Conservation (phyloP, 2,113 vertebrate species). For the Labrus mixtus region DNA sequence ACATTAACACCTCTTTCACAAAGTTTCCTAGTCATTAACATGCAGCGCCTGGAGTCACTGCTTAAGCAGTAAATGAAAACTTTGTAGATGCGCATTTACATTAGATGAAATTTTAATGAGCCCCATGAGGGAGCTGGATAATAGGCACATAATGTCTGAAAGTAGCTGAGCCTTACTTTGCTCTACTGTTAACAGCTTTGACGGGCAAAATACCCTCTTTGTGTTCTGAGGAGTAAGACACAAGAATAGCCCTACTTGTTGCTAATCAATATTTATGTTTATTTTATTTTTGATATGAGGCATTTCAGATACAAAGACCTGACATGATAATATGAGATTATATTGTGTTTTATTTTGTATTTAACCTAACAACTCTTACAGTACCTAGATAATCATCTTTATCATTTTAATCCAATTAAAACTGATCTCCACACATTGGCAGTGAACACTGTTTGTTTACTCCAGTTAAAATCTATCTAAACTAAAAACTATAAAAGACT, state of each 20-base stretch:
- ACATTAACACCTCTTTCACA: conserved; percentile 8
- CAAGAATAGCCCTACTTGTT: background rate
- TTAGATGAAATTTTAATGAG: conserved; percentile 38
- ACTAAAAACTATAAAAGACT: too few relatives aligned
- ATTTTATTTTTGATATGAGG: background rate
- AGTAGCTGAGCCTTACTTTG: conserved; percentile 12
- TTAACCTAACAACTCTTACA: too few relatives aligned
- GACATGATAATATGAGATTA: background rate
- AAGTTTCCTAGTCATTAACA: conserved; percentile 8
- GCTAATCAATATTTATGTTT: background rate
- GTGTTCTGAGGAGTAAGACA: background rate
- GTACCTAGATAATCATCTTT: too few relatives aligned
- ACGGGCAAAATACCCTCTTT: background rate
- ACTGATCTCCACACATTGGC: too few relatives aligned
- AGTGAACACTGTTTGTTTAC: too few relatives aligned
- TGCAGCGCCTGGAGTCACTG: conserved; percentile 8
- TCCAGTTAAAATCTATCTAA: too few relatives aligned
- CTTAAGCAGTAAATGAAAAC: conserved; percentile 24
- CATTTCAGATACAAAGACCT: background rate
- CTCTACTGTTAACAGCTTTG: conserved; percentile 3
- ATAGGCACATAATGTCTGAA: conserved; percentile 20
- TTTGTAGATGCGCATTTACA: conserved; percentile 31
- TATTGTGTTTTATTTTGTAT: too few relatives aligned
- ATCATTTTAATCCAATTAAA: too few relatives aligned
- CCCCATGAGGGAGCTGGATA: conserved; percentile 25